A percentile compares a stretch with the other conserved stretches of the same genome.
phyloP scores from a whole-genome alignment of 1,140 invertebrate genomes.

The Maconellicoccus hirsutus region DNA sequence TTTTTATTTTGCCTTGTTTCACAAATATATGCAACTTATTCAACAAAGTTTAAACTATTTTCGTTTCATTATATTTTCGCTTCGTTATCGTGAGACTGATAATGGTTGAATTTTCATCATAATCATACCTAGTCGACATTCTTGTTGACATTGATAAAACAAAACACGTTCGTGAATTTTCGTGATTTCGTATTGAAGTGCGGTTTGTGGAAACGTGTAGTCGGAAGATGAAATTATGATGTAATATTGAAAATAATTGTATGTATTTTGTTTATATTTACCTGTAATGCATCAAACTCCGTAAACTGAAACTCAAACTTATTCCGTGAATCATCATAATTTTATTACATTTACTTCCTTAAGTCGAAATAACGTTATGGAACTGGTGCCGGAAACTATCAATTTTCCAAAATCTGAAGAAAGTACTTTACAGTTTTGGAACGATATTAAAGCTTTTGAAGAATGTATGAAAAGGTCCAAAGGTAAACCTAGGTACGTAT shows the following conservation, averaged over 20 bases:
- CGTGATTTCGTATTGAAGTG: background rate
- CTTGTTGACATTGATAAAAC: slow-evolving; percentile 1
- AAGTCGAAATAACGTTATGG: background rate
- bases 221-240: background rate
- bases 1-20: too few species aligned
- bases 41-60: too few species aligned
- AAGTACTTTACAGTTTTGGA: slow-evolving; percentile 68
- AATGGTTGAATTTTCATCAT: too few species aligned
- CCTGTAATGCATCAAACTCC: background rate
- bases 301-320: background rate
- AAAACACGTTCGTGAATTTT: slow-evolving; percentile 2
- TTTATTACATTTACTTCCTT: background rate
- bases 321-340: background rate
- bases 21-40: too few species aligned
- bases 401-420: slow-evolving; percentile 87
- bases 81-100: too few species aligned
- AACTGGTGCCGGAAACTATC: slow-evolving; percentile 62
- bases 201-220: slow-evolving; percentile 2
- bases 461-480: slow-evolving; percentile 77
- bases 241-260: background rate
- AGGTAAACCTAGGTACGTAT: slow-evolving; percentile 53
- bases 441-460: slow-evolving; percentile 77
- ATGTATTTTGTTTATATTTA: background rate
- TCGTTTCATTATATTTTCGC: too few species aligned
- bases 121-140: background rate